Evolutionary conservation across 2,797 vertebrate species (phyloP).

Genomic region (Lateolabrax maculatus): DNA sequence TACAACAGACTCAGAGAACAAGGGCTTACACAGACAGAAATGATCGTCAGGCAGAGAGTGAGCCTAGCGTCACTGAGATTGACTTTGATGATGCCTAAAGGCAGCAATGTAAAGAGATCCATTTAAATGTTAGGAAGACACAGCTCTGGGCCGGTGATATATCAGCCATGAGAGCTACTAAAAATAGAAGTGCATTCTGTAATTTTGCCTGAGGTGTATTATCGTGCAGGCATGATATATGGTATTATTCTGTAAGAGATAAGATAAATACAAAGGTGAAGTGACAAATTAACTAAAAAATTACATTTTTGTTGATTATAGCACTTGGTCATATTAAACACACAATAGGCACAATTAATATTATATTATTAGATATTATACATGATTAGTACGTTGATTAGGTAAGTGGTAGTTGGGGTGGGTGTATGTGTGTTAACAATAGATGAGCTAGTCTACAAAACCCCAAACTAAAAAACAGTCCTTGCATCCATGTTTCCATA

Average conservation of each 20-base stretch:
- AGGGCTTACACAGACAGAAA: neutral
- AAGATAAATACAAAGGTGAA: neutral
- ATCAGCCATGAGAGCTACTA: constrained; percentile 31
- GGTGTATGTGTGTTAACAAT: too few species aligned
- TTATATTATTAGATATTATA: too few species aligned
- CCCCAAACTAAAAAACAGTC: too few species aligned
- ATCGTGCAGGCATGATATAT: constrained; percentile 16
- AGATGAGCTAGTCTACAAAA: too few species aligned
- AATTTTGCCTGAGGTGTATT: constrained; percentile 5
- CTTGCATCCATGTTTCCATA: too few species aligned
- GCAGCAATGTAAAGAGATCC: constrained; percentile 38
- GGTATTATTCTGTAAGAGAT: constrained; percentile 2
- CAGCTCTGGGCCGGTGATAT: constrained; percentile 24
- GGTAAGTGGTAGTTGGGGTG: too few species aligned
- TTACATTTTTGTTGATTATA: neutral
- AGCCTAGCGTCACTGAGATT: constrained; percentile 7
- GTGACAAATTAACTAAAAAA: neutral
- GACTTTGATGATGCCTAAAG: constrained; percentile 40
- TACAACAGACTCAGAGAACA: constrained; percentile 4
- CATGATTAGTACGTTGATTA: too few species aligned
- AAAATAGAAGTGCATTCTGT: constrained; percentile 38
- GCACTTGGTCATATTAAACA: neutral
- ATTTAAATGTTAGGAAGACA: constrained; percentile 25
- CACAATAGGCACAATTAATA: neutral
- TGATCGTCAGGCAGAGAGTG: constrained; percentile 5